A percentile compares a stretch with the other conserved stretches of the same genome.
These are phyloP conservation scores for Physella acuta DNA, from an alignment of 1,140 invertebrate genomes.

Conservation along the genomic window DNA sequence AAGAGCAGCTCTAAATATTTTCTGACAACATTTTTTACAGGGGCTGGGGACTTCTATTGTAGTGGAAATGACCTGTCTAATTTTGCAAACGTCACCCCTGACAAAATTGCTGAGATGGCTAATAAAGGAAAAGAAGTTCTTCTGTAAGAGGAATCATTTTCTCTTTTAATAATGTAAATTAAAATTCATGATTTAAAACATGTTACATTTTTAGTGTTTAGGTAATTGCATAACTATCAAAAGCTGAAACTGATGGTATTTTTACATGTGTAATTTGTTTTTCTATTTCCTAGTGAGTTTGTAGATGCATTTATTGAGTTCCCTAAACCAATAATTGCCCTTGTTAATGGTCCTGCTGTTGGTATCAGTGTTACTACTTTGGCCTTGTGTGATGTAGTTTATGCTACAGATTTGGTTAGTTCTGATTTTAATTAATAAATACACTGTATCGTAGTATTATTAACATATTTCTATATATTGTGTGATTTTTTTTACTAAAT, in stretches of 20 bases:
- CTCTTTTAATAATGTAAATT: too few relatives aligned
- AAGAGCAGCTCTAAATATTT: too few relatives aligned
- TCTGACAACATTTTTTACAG: slow-evolving; percentile 42
- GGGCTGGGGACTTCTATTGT: slow-evolving; percentile 77
- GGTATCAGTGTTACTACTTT: slow-evolving; percentile 84
- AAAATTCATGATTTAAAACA: too few relatives aligned
- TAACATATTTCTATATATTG: too few relatives aligned
- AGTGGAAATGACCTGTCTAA: slow-evolving; percentile 85
- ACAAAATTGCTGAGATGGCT: slow-evolving; percentile 58
- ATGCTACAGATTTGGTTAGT: slow-evolving; percentile 71
- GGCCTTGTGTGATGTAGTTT: slow-evolving; percentile 84
- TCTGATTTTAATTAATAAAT: too few relatives aligned
- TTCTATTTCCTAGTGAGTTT: slow-evolving; percentile 67
- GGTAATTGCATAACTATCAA: too few relatives aligned
- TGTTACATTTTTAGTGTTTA: too few relatives aligned
- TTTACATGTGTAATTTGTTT: too few relatives aligned
- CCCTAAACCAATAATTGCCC: slow-evolving; percentile 82
- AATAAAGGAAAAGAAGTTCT: slow-evolving; percentile 57
- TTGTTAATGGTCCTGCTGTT: slow-evolving; percentile 92
- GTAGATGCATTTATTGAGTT: slow-evolving; percentile 81
- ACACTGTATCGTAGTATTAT: too few relatives aligned
- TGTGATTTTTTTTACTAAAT: too few relatives aligned
- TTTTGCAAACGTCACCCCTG: slow-evolving; percentile 58
- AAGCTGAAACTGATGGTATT: too few relatives aligned
- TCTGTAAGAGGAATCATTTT: too few relatives aligned